Evolutionary conservation across 2,888 invertebrate genomes (phyloP), one percentile per base, ranked within the genome.

Genomic region (Alitta virens): DNA sequence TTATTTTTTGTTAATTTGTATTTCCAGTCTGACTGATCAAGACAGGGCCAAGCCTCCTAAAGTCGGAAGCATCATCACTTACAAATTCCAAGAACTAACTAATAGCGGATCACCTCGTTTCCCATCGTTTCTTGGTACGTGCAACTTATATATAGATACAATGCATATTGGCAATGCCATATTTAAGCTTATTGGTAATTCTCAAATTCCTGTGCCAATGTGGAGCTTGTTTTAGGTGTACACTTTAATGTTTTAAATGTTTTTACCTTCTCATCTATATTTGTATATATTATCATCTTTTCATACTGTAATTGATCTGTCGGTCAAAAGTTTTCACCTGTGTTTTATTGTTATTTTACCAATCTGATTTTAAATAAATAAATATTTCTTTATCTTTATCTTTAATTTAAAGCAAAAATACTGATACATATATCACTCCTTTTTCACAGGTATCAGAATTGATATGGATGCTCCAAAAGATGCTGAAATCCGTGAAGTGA

Each of bases 1-100:
- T 46, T 46, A 46, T 9, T 21, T 52, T 52, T 16, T 52, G 12
- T 52, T n/a, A n/a, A n/a, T 52, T 16, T 23, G 2, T 3, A 25
- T 52, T 16, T 52, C 23, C 68, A 78, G 78, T 26, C 58, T 78
- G 65, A 69, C 71, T 7, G 74, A 78, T 66, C 74, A 75, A 62
- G 73, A 78, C 46, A 65, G 76, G 26, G 66, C 71, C 55, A 72
- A 71, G 46, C 79, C 79, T 51, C 79, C 79, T 0, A 79, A 78
- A 65, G 76, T 71, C 25, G 78, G 78, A 2, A 70, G 73, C 46
- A 78, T 79, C 61, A 79, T 79, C 55, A 79, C 79, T 21, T 79
- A 78, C 71, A 75, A 75, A 62, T 79, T 78, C 63, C 79, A 79
- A 64, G 79, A 79, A 66, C 74, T 75, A 25, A 74, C 75, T 14